These are phyloP conservation scores for Heliconius cydno DNA, from an alignment of 2,888 invertebrate species.

Conservation along the genomic window DNA sequence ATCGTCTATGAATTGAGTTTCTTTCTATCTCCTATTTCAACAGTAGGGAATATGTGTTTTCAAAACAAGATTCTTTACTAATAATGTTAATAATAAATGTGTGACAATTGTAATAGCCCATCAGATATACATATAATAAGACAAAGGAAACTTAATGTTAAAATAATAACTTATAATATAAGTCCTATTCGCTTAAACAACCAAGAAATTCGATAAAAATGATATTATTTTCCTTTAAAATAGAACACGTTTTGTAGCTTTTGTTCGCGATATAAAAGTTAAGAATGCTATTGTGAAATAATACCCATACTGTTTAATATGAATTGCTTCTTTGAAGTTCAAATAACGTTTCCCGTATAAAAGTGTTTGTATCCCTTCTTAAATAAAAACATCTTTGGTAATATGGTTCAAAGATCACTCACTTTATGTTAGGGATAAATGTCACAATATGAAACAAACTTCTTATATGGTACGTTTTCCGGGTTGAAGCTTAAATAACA, in stretches of 20 bases:
- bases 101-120: not conserved
- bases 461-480: constrained; percentile 7
- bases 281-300: constrained; percentile 40
- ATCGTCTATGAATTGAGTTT: constrained; percentile 5
- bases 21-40: constrained; percentile 7
- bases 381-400: constrained; percentile 37
- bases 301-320: constrained; percentile 41
- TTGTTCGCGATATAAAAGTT: constrained; percentile 32
- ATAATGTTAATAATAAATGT: not conserved
- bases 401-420: constrained; percentile 34
- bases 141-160: not conserved
- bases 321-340: constrained; percentile 43
- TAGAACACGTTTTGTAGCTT: constrained; percentile 26
- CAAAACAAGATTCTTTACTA: not conserved
- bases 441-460: constrained; percentile 15
- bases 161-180: not conserved
- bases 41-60: not conserved
- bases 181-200: not conserved
- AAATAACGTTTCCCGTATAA: constrained; percentile 34
- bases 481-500: constrained; percentile 15
- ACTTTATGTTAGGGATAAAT: constrained; percentile 18
- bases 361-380: constrained; percentile 34
- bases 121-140: not conserved
- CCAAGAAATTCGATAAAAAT: constrained; percentile 4
- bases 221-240: constrained; percentile 19